These are phyloP conservation scores for Enteromius viviparus DNA, from an alignment of 2,797 vertebrate genomes.

Conservation along the genomic window DNA sequence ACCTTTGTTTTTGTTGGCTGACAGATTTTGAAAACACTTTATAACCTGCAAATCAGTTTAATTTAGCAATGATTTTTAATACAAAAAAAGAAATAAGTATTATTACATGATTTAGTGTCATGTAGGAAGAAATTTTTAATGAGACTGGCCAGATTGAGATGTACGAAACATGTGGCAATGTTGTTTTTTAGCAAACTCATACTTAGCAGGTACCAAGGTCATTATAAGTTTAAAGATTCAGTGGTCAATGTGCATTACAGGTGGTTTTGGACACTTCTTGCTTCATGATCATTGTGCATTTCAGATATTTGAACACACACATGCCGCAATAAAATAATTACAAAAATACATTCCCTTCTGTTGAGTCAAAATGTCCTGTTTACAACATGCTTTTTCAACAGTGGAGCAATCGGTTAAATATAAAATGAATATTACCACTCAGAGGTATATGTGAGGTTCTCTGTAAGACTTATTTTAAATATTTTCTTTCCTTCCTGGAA, in stretches of 20 bases:
- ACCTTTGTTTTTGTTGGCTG: background rate
- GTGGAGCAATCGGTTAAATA: background rate
- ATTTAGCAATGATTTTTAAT: background rate
- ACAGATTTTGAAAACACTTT: background rate
- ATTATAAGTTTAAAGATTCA: background rate
- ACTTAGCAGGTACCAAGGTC: background rate
- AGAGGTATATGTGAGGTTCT: background rate
- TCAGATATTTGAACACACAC: background rate
- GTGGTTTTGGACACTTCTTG: background rate
- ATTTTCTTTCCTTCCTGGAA: background rate
- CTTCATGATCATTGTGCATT: background rate
- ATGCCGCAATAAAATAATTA: background rate
- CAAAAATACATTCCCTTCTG: background rate
- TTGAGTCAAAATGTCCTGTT: background rate
- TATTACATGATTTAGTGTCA: background rate
- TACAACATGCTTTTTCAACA: background rate
- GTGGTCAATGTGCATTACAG: too few species aligned
- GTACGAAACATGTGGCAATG: background rate
- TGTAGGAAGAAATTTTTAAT: background rate
- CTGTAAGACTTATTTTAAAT: background rate
- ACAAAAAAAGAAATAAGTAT: background rate
- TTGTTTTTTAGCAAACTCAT: background rate
- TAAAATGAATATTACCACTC: too few species aligned
- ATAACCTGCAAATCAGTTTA: background rate
- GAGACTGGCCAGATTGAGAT: background rate